phyloP scores from a whole-genome alignment of 2,797 vertebrate genomes.

The Lemur catta region DNA sequence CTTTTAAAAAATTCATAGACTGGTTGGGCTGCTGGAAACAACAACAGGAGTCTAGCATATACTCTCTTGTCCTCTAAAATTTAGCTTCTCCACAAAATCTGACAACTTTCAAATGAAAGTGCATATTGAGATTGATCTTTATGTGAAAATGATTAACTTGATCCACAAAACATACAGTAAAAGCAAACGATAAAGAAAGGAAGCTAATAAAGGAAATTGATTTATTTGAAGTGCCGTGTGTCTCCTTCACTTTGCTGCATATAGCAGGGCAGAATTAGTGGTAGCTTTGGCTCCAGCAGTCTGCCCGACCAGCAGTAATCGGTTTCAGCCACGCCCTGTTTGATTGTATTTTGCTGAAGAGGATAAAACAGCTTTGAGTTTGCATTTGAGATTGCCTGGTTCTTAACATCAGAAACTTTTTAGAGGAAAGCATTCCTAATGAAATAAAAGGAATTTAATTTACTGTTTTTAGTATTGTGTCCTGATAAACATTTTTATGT shows the following conservation, averaged over 20 bases:
- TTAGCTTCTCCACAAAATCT: neutral
- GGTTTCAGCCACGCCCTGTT: constrained; percentile 76
- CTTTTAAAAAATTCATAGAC: neutral
- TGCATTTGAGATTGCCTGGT: constrained; percentile 55
- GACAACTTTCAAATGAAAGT: constrained; percentile 27
- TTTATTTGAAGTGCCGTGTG: constrained; percentile 82
- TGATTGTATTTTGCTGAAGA: constrained; percentile 80
- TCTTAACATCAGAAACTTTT: constrained; percentile 59
- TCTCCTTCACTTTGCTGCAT: constrained; percentile 79
- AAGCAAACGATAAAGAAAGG: constrained; percentile 78
- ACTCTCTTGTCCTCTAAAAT: neutral
- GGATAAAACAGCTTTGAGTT: constrained; percentile 66
- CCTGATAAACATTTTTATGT: neutral
- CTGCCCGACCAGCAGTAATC: constrained; percentile 79
- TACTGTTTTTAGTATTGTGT: constrained; percentile 44
- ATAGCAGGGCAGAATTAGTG: constrained; percentile 65
- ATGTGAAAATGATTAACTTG: constrained; percentile 71
- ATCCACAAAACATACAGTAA: constrained; percentile 68
- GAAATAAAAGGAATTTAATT: constrained; percentile 55
- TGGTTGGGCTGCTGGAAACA: neutral
- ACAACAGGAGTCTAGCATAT: neutral
- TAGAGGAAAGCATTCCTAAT: constrained; percentile 64
- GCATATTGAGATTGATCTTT: constrained; percentile 68
- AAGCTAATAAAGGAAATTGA: constrained; percentile 83
- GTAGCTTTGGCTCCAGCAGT: constrained; percentile 82